Evolutionary conservation across 2,888 invertebrate species (phyloP), one percentile per base, ranked within the genome.

Genomic region (Rhaphigaster nebulosa): DNA sequence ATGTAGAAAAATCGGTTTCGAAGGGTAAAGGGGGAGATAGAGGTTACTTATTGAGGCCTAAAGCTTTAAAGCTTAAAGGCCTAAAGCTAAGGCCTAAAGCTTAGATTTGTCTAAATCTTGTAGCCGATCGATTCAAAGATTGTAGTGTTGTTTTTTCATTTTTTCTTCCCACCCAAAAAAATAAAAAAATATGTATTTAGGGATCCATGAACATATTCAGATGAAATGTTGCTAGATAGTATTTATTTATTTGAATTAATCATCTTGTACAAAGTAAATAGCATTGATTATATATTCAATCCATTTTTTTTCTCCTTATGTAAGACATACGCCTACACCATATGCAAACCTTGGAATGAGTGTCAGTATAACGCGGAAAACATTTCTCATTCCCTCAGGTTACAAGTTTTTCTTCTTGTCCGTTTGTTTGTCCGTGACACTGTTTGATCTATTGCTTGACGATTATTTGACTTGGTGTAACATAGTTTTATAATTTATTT

Each of bases 341-440:
- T 76, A 38, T 76, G 70, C 70, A 76, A 76, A 76, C 70, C 70
- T 76, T 76, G 70, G 70, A 38, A 20, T 76, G 34, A 76, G 70
- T 38, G 84, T 84, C 84, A 84, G 50, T 50, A 84, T n/a, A n/a
- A 84, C 84, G n/a, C n/a, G 84, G 45, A 84, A 84, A 84, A 45
- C 84, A 84, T 84, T 84, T 84, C 45, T 84, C 84, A 84, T 50
- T 50, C 45, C 38, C 12, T 26, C n/a, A n/a, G 15, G 45, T n/a
- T 84, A 50, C 84, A 41, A n/a, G 41, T 45, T 84, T 84, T 84
- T 84, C 45, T n/a, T 84, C 45, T 41, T 84, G 45, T 84, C 45
- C 38, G 38, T 76, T 76, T 38, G 38, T 76, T 76, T 76, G 76
- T 76, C 23, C 41, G 15, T n/a, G 41, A 50, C 84, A 45, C 84